Evolutionary conservation across 2,888 invertebrate genomes (phyloP).

Genomic region (Ectemnius continuus): DNA sequence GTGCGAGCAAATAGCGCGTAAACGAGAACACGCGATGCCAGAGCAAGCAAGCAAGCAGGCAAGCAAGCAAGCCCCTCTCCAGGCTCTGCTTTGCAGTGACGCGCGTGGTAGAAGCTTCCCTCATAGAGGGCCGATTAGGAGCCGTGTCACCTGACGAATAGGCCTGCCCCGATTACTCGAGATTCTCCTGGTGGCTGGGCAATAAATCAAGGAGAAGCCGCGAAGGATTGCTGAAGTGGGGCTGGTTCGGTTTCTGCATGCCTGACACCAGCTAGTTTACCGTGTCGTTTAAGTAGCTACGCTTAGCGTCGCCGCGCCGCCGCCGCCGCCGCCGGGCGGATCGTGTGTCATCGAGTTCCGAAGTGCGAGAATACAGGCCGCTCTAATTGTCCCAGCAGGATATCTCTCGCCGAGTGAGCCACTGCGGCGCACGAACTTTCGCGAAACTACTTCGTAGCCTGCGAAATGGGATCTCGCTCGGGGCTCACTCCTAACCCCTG

Average conservation of each 20-base stretch:
- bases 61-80: no score
- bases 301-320: not conserved
- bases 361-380: conserved; percentile 20
- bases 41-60: not conserved
- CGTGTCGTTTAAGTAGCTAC: not conserved
- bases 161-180: no score
- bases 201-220: no score
- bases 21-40: not conserved
- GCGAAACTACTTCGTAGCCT: conserved; percentile 5
- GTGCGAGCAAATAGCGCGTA: not conserved
- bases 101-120: no score
- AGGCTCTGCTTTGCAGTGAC: no score
- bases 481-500: not conserved
- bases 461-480: not conserved
- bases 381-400: not conserved
- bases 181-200: no score
- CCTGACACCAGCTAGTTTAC: not conserved
- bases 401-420: not conserved
- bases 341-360: conserved; percentile 13
- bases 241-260: not conserved
- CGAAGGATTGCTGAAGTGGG: no score
- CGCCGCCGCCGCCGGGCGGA: conserved; percentile 8
- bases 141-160: no score
- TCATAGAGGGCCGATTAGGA: no score
- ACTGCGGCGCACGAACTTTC: not conserved